Evolutionary conservation across 2,113 vertebrate species (phyloP).

Genomic region (Scopus umbretta): DNA sequence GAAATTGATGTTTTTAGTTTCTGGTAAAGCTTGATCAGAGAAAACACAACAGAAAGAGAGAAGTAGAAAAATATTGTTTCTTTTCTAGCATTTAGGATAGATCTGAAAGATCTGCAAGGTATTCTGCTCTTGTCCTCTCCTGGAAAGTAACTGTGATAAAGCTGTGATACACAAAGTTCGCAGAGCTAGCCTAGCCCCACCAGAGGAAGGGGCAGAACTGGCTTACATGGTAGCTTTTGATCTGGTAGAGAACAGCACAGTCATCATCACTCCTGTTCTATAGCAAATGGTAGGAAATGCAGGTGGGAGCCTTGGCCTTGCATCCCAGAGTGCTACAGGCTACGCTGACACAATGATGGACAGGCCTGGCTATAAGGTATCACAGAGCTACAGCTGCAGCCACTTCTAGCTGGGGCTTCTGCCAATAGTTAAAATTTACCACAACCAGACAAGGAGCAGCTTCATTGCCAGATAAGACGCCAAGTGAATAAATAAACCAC

Average conservation of each 20-base stretch:
- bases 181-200: neutral
- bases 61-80: neutral
- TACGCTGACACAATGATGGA: neutral
- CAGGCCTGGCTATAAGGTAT: neutral
- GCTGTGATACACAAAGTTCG: neutral
- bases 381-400: neutral
- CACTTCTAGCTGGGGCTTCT: conserved; percentile 4
- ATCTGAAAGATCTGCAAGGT: neutral
- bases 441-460: neutral
- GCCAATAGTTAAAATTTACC: conserved; percentile 28
- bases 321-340: neutral
- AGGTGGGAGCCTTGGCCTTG: neutral
- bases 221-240: neutral
- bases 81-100: neutral
- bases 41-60: neutral
- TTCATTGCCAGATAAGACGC: neutral
- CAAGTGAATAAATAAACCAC: conserved; percentile 1
- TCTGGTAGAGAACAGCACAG: neutral
- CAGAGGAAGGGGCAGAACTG: neutral
- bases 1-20: neutral
- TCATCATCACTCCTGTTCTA: neutral
- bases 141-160: neutral
- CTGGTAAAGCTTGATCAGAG: neutral
- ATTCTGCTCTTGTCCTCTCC: neutral
- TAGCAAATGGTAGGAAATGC: neutral